These are phyloP conservation scores for Ametastegia equiseti DNA, from an alignment of 2,888 invertebrate species.

Conservation along the genomic window DNA sequence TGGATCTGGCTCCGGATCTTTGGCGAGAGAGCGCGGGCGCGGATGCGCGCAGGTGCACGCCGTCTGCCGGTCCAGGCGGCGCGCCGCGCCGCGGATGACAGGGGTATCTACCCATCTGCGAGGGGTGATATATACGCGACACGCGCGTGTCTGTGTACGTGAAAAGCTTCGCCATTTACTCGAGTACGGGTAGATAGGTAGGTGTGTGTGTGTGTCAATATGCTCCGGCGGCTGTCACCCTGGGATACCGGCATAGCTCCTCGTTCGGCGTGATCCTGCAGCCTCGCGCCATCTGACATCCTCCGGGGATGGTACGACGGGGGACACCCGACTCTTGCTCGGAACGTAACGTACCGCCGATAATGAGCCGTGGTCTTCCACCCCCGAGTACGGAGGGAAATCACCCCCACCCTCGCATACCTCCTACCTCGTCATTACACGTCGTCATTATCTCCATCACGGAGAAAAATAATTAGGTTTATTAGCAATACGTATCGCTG, in stretches of 20 bases:
- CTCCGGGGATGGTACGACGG: neutral
- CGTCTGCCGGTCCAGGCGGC: slow-evolving; percentile 41
- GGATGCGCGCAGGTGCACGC: slow-evolving; percentile 55
- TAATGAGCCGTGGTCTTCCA: neutral
- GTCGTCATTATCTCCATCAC: no score
- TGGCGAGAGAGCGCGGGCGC: slow-evolving; percentile 54
- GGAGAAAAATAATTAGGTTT: no score
- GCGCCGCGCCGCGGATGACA: slow-evolving; percentile 51
- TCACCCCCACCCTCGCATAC: no score
- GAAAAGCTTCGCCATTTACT: neutral
- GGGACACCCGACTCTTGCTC: neutral
- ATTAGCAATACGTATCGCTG: no score
- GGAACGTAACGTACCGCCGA: neutral
- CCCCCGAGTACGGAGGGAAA: no score
- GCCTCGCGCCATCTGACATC: slow-evolving; percentile 35
- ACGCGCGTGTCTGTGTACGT: neutral
- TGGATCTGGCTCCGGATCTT: slow-evolving; percentile 52
- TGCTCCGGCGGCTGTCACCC: neutral
- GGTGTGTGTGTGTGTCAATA: neutral
- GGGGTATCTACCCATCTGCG: neutral
- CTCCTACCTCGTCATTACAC: no score
- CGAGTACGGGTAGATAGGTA: neutral
- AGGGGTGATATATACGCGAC: neutral
- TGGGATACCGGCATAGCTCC: neutral
- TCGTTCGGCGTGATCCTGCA: neutral